phyloP scores from a whole-genome alignment of 2,888 invertebrate species.

The Apantesis nais region DNA sequence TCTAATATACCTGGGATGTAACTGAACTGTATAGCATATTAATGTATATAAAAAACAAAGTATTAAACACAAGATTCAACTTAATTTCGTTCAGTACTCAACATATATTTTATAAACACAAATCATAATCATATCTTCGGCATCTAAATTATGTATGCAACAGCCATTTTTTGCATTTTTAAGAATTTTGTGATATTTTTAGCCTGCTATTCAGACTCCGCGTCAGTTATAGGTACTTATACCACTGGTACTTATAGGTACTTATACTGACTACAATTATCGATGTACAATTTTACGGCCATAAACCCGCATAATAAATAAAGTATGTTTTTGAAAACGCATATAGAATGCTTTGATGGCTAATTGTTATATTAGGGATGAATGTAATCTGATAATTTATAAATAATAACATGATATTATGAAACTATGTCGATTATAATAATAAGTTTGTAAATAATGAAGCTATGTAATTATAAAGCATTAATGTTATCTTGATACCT shows the following conservation, averaged over 20 bases:
- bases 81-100: neutral
- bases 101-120: neutral
- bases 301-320: constrained; percentile 41
- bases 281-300: constrained; percentile 38
- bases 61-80: neutral
- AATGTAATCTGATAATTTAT: constrained; percentile 9
- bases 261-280: constrained; percentile 26
- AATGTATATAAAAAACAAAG: neutral
- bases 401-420: constrained; percentile 44
- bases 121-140: neutral
- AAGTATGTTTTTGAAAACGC: constrained; percentile 24
- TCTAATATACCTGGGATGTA: neutral
- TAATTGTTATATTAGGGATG: neutral
- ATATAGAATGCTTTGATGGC: constrained; percentile 11
- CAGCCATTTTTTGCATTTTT: neutral
- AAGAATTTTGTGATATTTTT: neutral
- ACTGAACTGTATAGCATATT: neutral
- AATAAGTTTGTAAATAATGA: constrained; percentile 43
- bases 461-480: constrained; percentile 25
- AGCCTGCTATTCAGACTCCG: neutral
- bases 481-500: constrained; percentile 15
- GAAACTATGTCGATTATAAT: constrained; percentile 46
- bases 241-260: constrained; percentile 9
- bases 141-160: neutral
- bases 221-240: neutral